Conservation (phyloP, 2,797 vertebrate genomes). For the Rhincodon typus region DNA sequence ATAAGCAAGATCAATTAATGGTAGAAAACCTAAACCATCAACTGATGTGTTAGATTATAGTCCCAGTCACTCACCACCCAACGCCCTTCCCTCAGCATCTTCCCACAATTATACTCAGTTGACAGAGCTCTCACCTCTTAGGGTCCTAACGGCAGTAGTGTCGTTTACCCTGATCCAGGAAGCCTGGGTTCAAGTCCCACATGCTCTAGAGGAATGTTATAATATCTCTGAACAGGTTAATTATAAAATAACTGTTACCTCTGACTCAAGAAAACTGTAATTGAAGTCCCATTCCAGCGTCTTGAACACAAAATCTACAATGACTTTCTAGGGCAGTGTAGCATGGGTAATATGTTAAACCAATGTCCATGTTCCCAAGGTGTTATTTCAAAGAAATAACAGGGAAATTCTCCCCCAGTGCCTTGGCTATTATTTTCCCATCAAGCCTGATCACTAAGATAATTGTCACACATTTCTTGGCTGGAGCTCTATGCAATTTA, state of each 20-base stretch:
- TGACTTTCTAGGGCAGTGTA: background rate
- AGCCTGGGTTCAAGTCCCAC: no score
- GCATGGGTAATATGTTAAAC: background rate
- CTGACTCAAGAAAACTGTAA: background rate
- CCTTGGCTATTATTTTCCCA: background rate
- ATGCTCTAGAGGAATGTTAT: no score
- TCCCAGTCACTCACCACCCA: no score
- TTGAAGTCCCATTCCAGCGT: background rate
- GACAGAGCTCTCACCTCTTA: background rate
- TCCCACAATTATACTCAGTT: background rate
- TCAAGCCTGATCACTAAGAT: background rate
- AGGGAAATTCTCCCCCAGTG: background rate
- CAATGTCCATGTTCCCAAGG: background rate
- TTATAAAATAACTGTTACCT: background rate
- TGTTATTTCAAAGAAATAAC: background rate
- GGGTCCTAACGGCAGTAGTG: no score
- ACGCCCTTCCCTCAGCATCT: background rate
- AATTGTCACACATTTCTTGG: background rate
- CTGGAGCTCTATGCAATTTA: background rate
- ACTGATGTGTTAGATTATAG: background rate
- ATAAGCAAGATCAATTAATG: background rate
- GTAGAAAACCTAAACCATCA: background rate
- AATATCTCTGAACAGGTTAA: no score
- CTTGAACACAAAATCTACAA: background rate
- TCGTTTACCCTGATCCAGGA: no score